Evolutionary conservation across 23 tunicate genomes (phyloP).

Genomic region (Ciona savignyi): DNA sequence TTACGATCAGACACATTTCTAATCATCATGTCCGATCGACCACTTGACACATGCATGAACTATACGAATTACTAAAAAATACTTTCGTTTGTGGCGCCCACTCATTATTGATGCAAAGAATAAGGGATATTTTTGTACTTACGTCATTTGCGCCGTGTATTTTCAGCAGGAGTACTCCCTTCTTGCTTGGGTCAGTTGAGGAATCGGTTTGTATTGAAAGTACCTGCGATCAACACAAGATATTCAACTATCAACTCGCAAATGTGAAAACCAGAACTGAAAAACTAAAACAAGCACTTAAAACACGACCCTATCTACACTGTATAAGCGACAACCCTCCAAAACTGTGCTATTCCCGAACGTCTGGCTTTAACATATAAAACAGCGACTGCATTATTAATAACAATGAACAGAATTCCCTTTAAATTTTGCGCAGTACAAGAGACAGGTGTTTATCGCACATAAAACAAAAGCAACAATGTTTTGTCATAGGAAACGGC

Average conservation of each 20-base stretch:
- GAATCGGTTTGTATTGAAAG: conserved; percentile 10
- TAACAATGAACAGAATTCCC: neutral
- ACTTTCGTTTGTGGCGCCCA: conserved; percentile 5
- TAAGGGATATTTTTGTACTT: neutral
- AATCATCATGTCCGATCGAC: conserved; percentile 22
- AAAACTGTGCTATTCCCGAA: too few species aligned
- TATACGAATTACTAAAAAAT: too few species aligned
- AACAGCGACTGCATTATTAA: neutral
- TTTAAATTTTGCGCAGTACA: neutral
- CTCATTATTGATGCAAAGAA: neutral
- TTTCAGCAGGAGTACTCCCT: conserved; percentile 57
- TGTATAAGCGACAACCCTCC: too few species aligned
- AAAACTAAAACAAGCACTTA: neutral
- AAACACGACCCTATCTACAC: neutral
- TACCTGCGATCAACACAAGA: neutral
- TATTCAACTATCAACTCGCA: neutral
- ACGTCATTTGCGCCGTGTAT: conserved; percentile 93
- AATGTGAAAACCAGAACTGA: neutral
- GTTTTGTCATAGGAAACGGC: neutral
- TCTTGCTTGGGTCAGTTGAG: conserved; percentile 69
- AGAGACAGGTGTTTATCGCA: neutral
- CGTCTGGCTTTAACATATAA: neutral
- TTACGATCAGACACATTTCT: neutral
- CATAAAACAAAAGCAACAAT: neutral
- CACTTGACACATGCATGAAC: too few species aligned